Conservation (phyloP, 2,797 vertebrate species). For the Brotula barbata region DNA sequence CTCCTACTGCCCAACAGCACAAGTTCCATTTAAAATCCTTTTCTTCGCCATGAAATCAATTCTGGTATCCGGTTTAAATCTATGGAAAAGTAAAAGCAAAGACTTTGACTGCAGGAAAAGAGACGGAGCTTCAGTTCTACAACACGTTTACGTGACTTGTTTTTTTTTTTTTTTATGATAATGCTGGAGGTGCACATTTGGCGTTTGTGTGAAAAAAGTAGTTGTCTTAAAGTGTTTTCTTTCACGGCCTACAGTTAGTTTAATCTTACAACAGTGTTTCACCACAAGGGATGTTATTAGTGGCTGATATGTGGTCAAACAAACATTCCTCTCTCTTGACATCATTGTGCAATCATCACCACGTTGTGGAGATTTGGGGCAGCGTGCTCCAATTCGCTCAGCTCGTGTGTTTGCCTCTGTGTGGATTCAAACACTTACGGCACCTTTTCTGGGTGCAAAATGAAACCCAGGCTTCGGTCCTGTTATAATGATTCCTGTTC, state of each 20-base stretch:
- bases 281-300: constrained; percentile 47
- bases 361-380: constrained; percentile 37
- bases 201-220: too few relatives aligned
- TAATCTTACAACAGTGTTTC: constrained; percentile 44
- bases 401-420: constrained; percentile 1
- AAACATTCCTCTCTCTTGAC: constrained; percentile 46
- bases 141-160: too few relatives aligned
- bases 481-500: constrained; percentile 48
- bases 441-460: constrained; percentile 10
- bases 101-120: not conserved
- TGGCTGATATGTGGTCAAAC: constrained; percentile 40
- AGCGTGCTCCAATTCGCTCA: constrained; percentile 17
- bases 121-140: not conserved
- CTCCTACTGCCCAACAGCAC: not conserved
- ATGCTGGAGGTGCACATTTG: constrained; percentile 4
- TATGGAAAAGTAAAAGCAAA: not conserved
- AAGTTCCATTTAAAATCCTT: not conserved
- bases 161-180: too few relatives aligned
- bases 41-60: not conserved
- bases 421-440: not conserved
- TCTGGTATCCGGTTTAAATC: too few relatives aligned
- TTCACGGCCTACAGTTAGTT: not conserved
- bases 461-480: constrained; percentile 15
- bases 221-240: too few relatives aligned
- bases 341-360: constrained; percentile 52